Evolutionary conservation across 2,888 invertebrate species (phyloP).

Genomic region (Sarcophaga caerulescens): DNA sequence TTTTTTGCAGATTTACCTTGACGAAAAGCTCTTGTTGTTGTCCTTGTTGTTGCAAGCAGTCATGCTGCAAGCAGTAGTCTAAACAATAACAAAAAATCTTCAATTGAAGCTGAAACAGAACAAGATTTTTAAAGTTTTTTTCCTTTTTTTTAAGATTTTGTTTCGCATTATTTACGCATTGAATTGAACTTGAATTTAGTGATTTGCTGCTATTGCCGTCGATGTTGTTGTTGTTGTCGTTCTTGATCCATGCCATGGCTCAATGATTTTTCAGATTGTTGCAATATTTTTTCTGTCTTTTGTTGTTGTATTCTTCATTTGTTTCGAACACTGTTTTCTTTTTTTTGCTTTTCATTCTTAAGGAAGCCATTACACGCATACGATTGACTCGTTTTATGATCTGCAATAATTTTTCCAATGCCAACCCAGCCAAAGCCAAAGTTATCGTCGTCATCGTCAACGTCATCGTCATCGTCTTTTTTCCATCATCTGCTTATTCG

Average conservation of each 20-base stretch:
- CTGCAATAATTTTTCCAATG: slow-evolving; percentile 64
- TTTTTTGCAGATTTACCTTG: slow-evolving; percentile 46
- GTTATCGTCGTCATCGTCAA: not conserved
- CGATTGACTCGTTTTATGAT: slow-evolving; percentile 68
- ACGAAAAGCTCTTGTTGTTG: not conserved
- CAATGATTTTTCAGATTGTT: slow-evolving; percentile 56
- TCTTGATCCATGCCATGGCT: slow-evolving; percentile 66
- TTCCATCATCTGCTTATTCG: not conserved
- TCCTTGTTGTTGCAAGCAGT: not conserved
- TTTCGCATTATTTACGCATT: slow-evolving; percentile 66
- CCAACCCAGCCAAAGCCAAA: slow-evolving; percentile 46
- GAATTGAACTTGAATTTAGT: slow-evolving; percentile 66
- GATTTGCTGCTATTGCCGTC: slow-evolving; percentile 51
- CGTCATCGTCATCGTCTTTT: not conserved
- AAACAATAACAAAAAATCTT: slow-evolving; percentile 16
- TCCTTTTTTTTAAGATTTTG: slow-evolving; percentile 29
- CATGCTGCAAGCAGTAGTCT: not conserved
- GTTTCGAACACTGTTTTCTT: not conserved
- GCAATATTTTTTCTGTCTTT: not conserved
- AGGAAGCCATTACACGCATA: slow-evolving; percentile 68
- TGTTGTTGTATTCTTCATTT: not conserved
- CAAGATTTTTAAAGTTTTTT: slow-evolving; percentile 53
- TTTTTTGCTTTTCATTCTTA: slow-evolving; percentile 46
- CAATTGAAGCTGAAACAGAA: slow-evolving; percentile 28
- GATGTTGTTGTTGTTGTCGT: slow-evolving; percentile 32